Evolutionary conservation across 2,888 invertebrate genomes (phyloP).

Genomic region (Venusia cambrica): DNA sequence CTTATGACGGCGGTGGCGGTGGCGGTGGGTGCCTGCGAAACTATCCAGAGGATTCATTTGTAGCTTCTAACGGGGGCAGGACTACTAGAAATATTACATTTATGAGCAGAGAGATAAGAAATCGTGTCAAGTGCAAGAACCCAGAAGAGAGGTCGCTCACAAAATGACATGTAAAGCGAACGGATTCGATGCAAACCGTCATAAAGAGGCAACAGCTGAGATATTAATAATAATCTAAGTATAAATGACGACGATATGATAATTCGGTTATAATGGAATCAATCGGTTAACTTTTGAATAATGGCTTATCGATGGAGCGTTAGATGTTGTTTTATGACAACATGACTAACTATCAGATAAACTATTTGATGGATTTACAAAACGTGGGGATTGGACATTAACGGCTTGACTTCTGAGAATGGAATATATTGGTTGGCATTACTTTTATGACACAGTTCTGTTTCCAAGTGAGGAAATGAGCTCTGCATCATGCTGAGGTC

Average conservation of each 20-base stretch:
- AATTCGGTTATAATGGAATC: slow-evolving; percentile 27
- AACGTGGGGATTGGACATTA: too few species aligned
- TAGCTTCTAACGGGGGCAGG: slow-evolving; percentile 40
- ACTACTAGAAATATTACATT: slow-evolving; percentile 33
- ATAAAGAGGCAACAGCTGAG: slow-evolving; percentile 29
- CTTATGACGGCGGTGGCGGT: slow-evolving; percentile 38
- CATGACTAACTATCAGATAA: slow-evolving; percentile 5
- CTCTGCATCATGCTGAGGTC: too few species aligned
- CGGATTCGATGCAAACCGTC: slow-evolving; percentile 34
- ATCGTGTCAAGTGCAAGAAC: too few species aligned
- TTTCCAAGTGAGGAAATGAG: too few species aligned
- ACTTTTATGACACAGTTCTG: too few species aligned
- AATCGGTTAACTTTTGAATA: slow-evolving; percentile 23
- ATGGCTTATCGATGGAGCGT: slow-evolving; percentile 12
- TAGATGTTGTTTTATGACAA: slow-evolving; percentile 11
- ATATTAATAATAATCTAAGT: slow-evolving; percentile 25
- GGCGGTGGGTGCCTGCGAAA: too few species aligned
- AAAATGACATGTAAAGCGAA: slow-evolving; percentile 21
- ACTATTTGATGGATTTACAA: background rate
- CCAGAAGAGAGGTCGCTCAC: too few species aligned
- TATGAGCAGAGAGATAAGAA: slow-evolving; percentile 21
- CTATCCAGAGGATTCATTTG: slow-evolving; percentile 53
- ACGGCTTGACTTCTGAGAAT: too few species aligned
- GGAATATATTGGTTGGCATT: too few species aligned
- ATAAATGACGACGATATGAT: slow-evolving; percentile 30